Conservation (phyloP, 2,797 vertebrate species). For the Orientallactaga sibirica region DNA sequence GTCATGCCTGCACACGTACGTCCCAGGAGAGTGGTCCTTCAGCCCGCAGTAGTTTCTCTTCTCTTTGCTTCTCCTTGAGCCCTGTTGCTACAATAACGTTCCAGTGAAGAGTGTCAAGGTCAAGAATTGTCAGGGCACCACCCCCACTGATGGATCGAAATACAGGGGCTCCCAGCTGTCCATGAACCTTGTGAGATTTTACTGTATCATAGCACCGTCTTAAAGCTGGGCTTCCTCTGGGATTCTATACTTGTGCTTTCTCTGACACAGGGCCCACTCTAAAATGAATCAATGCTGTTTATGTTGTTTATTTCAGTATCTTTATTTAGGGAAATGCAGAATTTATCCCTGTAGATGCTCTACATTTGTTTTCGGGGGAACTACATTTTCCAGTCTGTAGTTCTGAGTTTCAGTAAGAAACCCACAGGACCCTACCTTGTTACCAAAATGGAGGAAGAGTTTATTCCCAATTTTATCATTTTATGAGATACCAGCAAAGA, state of each 20-base stretch:
- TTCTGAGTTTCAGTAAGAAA: neutral
- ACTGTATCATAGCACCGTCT: fast-evolving
- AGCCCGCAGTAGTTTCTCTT: neutral
- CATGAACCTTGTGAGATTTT: neutral
- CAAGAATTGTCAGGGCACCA: neutral
- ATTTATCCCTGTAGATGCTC: neutral
- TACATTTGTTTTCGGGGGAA: conserved; percentile 12
- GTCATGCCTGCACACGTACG: neutral
- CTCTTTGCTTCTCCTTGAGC: neutral
- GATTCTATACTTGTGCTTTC: neutral
- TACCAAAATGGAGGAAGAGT: neutral
- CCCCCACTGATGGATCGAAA: neutral
- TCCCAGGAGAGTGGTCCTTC: neutral
- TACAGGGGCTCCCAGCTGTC: neutral
- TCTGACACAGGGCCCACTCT: neutral
- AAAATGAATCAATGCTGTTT: neutral
- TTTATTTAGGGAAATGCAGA: conserved; percentile 34
- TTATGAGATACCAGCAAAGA: neutral
- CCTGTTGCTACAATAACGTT: no score
- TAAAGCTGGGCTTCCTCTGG: neutral
- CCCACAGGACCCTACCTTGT: neutral
- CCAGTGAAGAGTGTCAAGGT: neutral
- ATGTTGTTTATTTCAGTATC: neutral
- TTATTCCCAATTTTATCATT: neutral
- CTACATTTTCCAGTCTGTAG: neutral